Base-by-base conservation (phyloP, 2,888 invertebrate genomes). In the Leptopilina drosophilae region DNA sequence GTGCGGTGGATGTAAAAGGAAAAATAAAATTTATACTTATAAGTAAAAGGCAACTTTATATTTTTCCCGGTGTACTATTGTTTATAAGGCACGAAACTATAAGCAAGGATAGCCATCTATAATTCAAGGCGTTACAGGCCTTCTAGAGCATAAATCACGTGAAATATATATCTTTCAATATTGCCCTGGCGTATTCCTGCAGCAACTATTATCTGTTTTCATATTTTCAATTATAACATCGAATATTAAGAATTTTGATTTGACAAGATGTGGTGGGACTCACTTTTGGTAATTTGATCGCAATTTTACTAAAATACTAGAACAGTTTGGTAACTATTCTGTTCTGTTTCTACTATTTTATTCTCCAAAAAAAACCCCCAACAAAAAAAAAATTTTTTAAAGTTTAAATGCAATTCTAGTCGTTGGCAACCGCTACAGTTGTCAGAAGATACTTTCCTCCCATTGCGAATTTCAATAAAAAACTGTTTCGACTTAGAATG, bases 41-140 rank as follows among this genome's bases (percentile, higher is more conserved):
- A 76, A 56, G 53, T 78, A 79, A 80, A 78, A 80, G 82, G 87
- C 86, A 88, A 87, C 87, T 33, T 5, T 88, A 88, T 85, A 88
- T 87, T 86, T 20, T 86, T 86, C 87, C 86, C 76, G 77, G 80
- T 81, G 83, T 84, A 84, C 85, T 85, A 85, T 85, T 85, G 85
- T 82, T 82, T 79, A 77, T 80, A 76, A 75, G 77, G 65, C 80
- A 80, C 80, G 77, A 33, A 33, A 80, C 80, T 83, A 80, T 81
- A 67, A 64, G 80, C 82, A 82, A 85, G 85, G 81, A 84, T 86
- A 33, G 33, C 33, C 33, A 33, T 33, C 33, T 33, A 87, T 86
- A 86, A 90, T 89, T 89, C 89, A 90, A 89, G 87, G 89, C 87
- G 89, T 88, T 88, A 88, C 89, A 87, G 82, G 84, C 85, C 76